Base-by-base conservation (phyloP, 1,140 invertebrate species). In the Hycleus phaleratus region DNA sequence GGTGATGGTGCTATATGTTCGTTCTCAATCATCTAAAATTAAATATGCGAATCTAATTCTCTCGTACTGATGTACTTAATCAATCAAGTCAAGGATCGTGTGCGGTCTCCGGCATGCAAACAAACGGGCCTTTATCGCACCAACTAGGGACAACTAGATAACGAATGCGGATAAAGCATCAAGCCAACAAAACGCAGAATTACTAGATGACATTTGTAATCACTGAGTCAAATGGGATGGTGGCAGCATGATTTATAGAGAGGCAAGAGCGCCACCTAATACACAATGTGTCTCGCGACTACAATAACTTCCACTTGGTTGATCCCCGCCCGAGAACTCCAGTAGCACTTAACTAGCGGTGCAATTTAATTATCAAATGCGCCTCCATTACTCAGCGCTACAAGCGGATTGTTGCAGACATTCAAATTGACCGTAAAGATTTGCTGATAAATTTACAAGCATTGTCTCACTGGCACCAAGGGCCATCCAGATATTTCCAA, bases 131-230 rank as follows among this genome's bases (percentile, higher is more conserved):
- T 53, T 53, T 53, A 53, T 53, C 51, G 51, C 25, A 32, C n/a
- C 42, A 44, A 44, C 46, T 46, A 53, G 51, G 51, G 51, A 26
- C 43, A 46, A 26, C 7, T 40, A 53, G 51, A 53, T 53, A 53
- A 53, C 53, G 53, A 45, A 47, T 45, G 26, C 32, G 24, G 26
- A 25, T 26, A 32, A 32, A 47, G 44, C 26, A 55, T 12, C 25
- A 39, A 24, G 43, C 11, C 25, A 46, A 65, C 47, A 57, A 56
- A 59, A 50, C 62, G 50, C 56, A 44, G 61, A 61, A 65, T 66
- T 61, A 61, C 59, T 47, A 62, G 64, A 66, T 68, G 66, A 68
- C 64, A 68, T 62, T 66, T 58, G 62, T 62, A 68, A 68, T 68
- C 62, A 68, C 60, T 58, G 45, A 64, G 62, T 64, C 64, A 63